Conservation (phyloP, 2,888 invertebrate genomes). For the Pharmacophagus antenor region DNA sequence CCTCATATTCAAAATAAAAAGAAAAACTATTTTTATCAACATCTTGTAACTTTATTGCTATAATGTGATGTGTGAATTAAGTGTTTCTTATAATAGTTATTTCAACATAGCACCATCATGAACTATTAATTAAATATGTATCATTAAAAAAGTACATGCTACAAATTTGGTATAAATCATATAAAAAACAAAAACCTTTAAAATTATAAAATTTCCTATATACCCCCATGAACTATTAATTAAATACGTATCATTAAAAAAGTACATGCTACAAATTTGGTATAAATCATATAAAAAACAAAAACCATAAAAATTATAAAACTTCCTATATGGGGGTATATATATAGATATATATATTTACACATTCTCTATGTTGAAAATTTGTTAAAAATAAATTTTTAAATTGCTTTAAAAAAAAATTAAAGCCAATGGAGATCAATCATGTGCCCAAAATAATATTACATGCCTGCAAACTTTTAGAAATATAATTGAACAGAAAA, state of each 20-base stretch:
- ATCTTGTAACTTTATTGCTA: background rate
- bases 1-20: background rate
- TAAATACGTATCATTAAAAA: background rate
- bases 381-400: too few species aligned
- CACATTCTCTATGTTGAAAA: too few species aligned
- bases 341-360: too few species aligned
- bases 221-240: background rate
- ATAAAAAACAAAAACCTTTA: background rate
- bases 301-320: background rate
- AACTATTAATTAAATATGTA: background rate
- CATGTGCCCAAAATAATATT: background rate
- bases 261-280: background rate
- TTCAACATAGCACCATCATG: background rate
- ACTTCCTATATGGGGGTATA: too few species aligned
- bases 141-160: background rate
- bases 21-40: background rate
- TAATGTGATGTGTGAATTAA: background rate
- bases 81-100: background rate
- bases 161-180: background rate
- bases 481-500: background rate
- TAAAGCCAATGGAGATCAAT: too few species aligned
- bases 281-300: background rate
- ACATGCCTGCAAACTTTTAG: background rate
- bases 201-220: too few species aligned
- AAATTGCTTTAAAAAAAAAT: too few species aligned